A percentile compares a stretch with the other conserved stretches of the same genome.
Evolutionary conservation across 37 sponge, comb jelly and placozoan species (phyloP).

Genomic region (Halichondria panicea): DNA sequence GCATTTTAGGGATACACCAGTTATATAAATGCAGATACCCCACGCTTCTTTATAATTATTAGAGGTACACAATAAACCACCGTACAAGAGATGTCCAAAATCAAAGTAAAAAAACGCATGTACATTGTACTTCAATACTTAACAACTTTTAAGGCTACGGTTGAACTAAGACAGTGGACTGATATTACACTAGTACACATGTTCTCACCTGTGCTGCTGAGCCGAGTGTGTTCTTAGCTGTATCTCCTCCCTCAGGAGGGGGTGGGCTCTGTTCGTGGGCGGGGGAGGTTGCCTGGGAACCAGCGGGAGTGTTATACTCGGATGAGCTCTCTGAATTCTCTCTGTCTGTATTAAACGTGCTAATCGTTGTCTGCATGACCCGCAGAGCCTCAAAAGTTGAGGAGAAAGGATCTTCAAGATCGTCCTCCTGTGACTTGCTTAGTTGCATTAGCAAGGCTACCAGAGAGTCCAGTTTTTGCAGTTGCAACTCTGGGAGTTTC

Average conservation of each 20-base stretch:
- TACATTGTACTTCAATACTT: no score
- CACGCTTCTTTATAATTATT: no score
- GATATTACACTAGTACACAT: not conserved
- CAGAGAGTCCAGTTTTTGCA: slow-evolving; percentile 27
- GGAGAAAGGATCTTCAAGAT: slow-evolving; percentile 58
- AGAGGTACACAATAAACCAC: no score
- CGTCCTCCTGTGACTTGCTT: slow-evolving; percentile 42
- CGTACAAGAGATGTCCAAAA: no score
- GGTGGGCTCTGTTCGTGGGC: slow-evolving; percentile 35
- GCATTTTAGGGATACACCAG: no score
- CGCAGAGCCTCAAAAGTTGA: slow-evolving; percentile 68
- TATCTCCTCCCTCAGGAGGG: slow-evolving; percentile 2
- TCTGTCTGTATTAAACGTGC: slow-evolving; percentile 26
- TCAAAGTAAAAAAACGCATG: no score
- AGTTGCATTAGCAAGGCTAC: slow-evolving; percentile 29
- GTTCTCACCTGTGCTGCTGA: slow-evolving; percentile 9
- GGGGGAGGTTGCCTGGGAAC: slow-evolving; percentile 52
- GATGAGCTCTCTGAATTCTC: slow-evolving; percentile 48
- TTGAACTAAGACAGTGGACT: no score
- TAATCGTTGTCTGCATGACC: slow-evolving; percentile 56
- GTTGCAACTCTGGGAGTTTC: slow-evolving; percentile 12
- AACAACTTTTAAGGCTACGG: no score
- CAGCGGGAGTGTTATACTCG: slow-evolving; percentile 52
- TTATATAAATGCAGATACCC: no score
- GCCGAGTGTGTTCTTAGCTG: not conserved